Percentiles rank a stretch among this genome's conserved stretches.
These are phyloP conservation scores for Azorinus chamasolen DNA, from an alignment of 2,888 invertebrate species.

Conservation along the genomic window DNA sequence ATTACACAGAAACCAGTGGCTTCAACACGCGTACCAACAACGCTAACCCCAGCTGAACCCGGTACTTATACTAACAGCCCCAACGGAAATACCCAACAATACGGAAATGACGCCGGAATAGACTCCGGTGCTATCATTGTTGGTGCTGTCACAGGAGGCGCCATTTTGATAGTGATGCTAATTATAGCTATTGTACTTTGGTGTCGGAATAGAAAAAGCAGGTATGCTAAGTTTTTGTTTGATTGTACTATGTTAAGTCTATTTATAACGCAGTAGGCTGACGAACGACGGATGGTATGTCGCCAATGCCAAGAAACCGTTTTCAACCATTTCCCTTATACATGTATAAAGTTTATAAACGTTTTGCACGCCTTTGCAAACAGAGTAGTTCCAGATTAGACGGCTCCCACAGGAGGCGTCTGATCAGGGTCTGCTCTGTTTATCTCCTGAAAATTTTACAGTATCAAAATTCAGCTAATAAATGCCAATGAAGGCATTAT, in stretches of 20 bases:
- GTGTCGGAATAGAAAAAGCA: slow-evolving; percentile 42
- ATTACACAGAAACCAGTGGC: background rate
- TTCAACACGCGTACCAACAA: background rate
- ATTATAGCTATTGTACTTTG: slow-evolving; percentile 47
- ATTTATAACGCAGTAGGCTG: background rate
- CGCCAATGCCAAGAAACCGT: too few relatives aligned
- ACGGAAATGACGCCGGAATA: slow-evolving; percentile 3
- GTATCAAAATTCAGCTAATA: too few relatives aligned
- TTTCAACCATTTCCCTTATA: too few relatives aligned
- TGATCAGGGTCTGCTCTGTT: too few relatives aligned
- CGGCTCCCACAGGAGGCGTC: too few relatives aligned
- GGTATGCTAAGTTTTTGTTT: slow-evolving; percentile 19
- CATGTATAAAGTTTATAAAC: too few relatives aligned
- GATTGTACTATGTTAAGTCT: background rate
- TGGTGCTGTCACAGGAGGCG: slow-evolving; percentile 53
- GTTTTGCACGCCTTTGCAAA: too few relatives aligned
- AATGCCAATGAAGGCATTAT: too few relatives aligned
- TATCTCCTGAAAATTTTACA: too few relatives aligned
- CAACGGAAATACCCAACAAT: background rate
- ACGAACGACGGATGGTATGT: too few relatives aligned
- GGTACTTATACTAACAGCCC: background rate
- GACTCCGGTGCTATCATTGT: slow-evolving; percentile 41
- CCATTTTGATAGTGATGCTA: slow-evolving; percentile 43
- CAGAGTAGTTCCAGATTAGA: too few relatives aligned
- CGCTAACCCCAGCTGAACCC: background rate